These are phyloP conservation scores for Psococerastis gibbosa DNA, from an alignment of 2,888 invertebrate species.

Conservation along the genomic window DNA sequence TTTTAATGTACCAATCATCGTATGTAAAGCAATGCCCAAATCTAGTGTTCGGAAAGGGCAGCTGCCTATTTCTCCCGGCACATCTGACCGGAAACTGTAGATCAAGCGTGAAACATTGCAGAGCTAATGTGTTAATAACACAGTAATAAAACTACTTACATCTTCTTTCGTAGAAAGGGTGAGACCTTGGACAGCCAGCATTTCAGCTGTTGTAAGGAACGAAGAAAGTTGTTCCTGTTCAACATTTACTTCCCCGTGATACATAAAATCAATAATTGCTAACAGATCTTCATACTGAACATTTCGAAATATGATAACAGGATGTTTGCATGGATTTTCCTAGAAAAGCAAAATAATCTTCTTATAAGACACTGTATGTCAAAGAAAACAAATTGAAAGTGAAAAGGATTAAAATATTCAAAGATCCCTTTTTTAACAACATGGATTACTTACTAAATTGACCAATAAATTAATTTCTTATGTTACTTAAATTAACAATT, in stretches of 20 bases:
- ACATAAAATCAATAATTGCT: slow-evolving; percentile 64
- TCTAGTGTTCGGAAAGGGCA: no score
- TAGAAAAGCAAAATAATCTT: slow-evolving; percentile 30
- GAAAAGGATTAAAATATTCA: slow-evolving; percentile 32
- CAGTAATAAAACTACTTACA: slow-evolving; percentile 18
- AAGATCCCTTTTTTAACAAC: no score
- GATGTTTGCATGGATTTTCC: slow-evolving; percentile 64
- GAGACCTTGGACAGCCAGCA: slow-evolving; percentile 56
- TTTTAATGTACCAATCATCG: no score
- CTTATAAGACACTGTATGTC: no score
- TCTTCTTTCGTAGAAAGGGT: slow-evolving; percentile 24
- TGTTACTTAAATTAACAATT: neutral
- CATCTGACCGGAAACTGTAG: no score
- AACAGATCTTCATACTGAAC: slow-evolving; percentile 58
- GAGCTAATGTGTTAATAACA: no score
- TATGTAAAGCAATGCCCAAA: no score
- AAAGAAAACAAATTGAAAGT: neutral
- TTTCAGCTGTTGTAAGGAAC: slow-evolving; percentile 57
- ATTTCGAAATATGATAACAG: slow-evolving; percentile 61
- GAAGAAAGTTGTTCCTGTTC: slow-evolving; percentile 59
- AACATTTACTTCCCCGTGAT: slow-evolving; percentile 63
- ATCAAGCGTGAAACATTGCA: no score
- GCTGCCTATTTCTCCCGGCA: no score
- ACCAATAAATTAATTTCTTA: slow-evolving; percentile 7
- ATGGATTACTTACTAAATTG: no score